A percentile compares a stretch with the other conserved stretches of the same genome.
phyloP scores from a whole-genome alignment of 2,113 vertebrate species.

The Psilopogon haemacephalus region DNA sequence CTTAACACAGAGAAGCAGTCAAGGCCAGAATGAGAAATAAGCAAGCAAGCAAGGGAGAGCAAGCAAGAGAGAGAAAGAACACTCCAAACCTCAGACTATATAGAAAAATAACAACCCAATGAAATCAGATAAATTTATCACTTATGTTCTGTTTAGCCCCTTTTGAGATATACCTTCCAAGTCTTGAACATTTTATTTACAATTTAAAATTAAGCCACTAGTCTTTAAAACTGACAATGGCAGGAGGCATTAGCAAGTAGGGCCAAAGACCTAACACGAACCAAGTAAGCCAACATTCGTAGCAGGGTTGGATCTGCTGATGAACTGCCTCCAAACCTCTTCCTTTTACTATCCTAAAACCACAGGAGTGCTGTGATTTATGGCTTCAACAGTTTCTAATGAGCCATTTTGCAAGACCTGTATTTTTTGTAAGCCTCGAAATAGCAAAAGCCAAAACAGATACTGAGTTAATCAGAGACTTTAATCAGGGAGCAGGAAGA shows the following conservation, averaged over 20 bases:
- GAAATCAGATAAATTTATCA: too few species aligned
- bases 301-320: neutral
- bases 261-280: neutral
- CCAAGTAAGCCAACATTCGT: neutral
- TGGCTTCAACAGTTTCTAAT: neutral
- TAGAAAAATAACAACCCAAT: too few species aligned
- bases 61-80: too few species aligned
- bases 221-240: neutral
- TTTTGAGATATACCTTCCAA: too few species aligned
- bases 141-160: too few species aligned
- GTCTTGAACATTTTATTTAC: too few species aligned
- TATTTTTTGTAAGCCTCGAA: neutral
- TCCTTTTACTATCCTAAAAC: neutral
- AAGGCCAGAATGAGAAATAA: too few species aligned
- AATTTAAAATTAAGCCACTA: too few species aligned
- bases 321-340: neutral
- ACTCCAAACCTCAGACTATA: too few species aligned
- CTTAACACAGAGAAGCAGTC: too few species aligned
- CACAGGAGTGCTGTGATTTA: neutral
- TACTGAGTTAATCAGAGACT: neutral
- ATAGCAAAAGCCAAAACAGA: neutral
- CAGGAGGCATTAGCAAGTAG: accelerated
- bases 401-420: neutral
- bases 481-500: neutral
- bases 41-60: too few species aligned